Evolutionary conservation across 2,797 vertebrate genomes (phyloP).

Genomic region (Peromyscus melanophrys): DNA sequence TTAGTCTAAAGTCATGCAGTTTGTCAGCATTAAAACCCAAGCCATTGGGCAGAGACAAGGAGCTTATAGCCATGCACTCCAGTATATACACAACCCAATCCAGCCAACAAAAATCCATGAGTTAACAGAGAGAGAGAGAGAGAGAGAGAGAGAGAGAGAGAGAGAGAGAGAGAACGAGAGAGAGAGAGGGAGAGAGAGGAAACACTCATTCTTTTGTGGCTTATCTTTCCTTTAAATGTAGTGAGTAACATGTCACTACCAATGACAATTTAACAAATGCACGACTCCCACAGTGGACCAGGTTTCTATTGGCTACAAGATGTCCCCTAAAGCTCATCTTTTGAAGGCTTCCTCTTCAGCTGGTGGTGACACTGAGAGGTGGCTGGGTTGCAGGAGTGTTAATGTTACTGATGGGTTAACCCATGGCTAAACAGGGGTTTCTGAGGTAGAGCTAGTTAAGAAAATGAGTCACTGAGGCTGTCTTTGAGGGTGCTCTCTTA

Average conservation of each 20-base stretch:
- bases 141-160: not conserved
- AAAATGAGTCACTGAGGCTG: not conserved
- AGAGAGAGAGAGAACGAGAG: not conserved
- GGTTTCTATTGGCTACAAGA: not conserved
- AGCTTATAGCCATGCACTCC: not conserved
- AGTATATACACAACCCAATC: not conserved
- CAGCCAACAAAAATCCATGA: not conserved
- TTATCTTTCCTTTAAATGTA: not conserved
- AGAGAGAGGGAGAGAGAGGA: not conserved
- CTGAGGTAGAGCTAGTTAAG: not conserved
- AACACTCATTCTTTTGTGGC: constrained; percentile 12
- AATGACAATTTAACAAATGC: not conserved
- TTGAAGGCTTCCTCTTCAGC: not conserved
- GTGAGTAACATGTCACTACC: not conserved
- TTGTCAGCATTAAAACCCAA: constrained; percentile 43
- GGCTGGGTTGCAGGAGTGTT: not conserved
- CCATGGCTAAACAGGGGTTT: not conserved
- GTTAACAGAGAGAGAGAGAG: not conserved
- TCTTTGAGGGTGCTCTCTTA: not conserved
- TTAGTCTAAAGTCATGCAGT: not conserved
- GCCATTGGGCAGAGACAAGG: not conserved
- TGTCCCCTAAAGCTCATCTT: not conserved
- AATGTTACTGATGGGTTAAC: not conserved
- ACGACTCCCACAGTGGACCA: not conserved
- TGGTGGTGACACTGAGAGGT: not conserved